Evolutionary conservation across 2,888 invertebrate species (phyloP), one percentile per base, ranked within the genome.

Genomic region (Eudasyphora cyanicolor): DNA sequence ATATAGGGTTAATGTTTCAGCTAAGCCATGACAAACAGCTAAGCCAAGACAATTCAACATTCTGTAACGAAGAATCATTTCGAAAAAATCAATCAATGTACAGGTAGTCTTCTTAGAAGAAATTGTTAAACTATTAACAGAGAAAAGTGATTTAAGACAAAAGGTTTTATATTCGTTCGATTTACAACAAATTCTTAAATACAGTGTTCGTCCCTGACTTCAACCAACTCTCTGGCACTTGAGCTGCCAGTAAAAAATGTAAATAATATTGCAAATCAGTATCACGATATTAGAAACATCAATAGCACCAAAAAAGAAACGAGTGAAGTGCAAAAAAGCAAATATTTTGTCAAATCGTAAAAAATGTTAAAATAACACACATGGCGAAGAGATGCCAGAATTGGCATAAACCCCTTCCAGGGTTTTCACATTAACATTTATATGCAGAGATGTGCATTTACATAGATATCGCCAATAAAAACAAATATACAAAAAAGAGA

Each of bases 231-330:
- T 38, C 12, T 38, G 38, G 2, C 38, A 38, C 14, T 38, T 3
- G 8, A 69, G 49, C 67, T 77, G 57, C n/a, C 54, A 70, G 57
- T 60, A 8, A 67, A 38, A 74, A 51, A 77, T 74, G 77, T 70
- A 60, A 82, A 77, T 74, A 74, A 69, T 74, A 74, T 42, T 69
- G 74, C 54, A 60, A 42, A 76, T 51, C 3, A 38, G 14, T 73
- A 73, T 67, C 73, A 19, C 67, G 19, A 45, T 57, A 19, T 19
- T 17, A 12, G 38, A 29, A 38, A 71, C 24, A 21, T n/a, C n/a
- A n/a, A n/a, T n/a, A n/a, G n/a, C n/a, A 24, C 7, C 8, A 17
- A 42, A 32, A 45, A 32, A 38, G 12, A 12, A 45, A 45, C n/a
- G 45, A n/a, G n/a, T 45, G 45, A 14, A n/a, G n/a, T 45, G 45